Conservation (phyloP, 1,140 invertebrate species). For the Tigriopus japonicus region DNA sequence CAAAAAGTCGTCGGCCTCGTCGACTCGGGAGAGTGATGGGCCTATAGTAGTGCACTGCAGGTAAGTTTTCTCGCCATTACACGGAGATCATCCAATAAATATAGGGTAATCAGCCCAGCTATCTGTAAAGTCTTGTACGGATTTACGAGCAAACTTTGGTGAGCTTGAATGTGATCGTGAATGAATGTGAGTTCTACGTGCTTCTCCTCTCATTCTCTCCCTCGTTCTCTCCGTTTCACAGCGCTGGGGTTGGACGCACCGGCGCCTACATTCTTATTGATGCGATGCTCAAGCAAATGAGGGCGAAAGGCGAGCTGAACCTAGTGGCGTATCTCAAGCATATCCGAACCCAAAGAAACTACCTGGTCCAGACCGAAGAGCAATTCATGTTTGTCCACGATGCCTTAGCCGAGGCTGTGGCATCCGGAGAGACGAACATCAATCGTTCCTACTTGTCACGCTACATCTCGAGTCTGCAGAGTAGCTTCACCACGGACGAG, state of each 20-base stretch:
- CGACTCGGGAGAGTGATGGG: constrained; percentile 60
- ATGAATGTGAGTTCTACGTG: no score
- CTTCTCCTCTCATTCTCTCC: no score
- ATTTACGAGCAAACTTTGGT: no score
- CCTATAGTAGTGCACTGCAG: constrained; percentile 92
- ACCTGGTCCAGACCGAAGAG: constrained; percentile 40
- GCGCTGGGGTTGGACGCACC: constrained; percentile 27
- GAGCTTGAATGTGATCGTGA: no score
- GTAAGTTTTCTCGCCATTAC: constrained; percentile 28
- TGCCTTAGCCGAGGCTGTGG: constrained; percentile 68
- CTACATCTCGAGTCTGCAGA: constrained; percentile 40
- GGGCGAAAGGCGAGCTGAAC: constrained; percentile 23
- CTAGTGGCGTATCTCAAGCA: constrained; percentile 25
- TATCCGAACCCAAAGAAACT: constrained; percentile 25
- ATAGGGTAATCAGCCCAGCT: no score
- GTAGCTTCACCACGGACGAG: constrained; percentile 28
- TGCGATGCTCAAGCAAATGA: constrained; percentile 24
- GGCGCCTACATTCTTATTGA: constrained; percentile 29
- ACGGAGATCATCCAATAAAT: no score
- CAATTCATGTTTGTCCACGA: constrained; percentile 93
- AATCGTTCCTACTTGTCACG: constrained; percentile 18
- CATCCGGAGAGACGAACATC: constrained; percentile 12
- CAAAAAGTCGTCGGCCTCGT: constrained; percentile 58
- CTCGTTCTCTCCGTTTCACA: not conserved
- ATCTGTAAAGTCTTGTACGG: no score